These are phyloP conservation scores for Rhamnusium bicolor DNA, from an alignment of 2,888 invertebrate genomes.

Conservation along the genomic window DNA sequence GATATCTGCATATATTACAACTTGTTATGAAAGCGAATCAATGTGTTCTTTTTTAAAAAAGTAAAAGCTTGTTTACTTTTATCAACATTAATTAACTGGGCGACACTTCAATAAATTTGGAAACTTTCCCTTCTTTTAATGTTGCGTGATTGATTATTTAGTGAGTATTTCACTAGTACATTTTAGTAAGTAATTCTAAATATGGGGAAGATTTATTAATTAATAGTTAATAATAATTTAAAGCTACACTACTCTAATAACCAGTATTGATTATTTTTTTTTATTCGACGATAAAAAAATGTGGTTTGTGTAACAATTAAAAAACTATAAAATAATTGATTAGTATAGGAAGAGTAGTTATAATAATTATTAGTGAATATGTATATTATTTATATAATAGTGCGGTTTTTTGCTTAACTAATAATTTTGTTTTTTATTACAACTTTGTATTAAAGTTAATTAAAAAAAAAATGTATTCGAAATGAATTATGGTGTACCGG, in stretches of 20 bases:
- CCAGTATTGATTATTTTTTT: background rate
- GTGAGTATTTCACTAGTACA: background rate
- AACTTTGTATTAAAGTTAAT: too few relatives aligned
- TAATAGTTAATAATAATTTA: too few relatives aligned
- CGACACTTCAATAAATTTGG: slow-evolving; percentile 30
- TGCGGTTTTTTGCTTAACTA: background rate
- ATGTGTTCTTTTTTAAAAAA: slow-evolving; percentile 26
- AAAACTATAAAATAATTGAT: background rate
- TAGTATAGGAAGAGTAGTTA: background rate
- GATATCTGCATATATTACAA: too few relatives aligned
- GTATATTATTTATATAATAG: background rate
- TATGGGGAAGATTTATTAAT: too few relatives aligned
- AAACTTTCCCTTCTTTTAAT: slow-evolving; percentile 28
- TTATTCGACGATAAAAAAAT: background rate
- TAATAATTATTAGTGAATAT: background rate
- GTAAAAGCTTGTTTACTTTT: slow-evolving; percentile 31
- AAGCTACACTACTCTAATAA: background rate
- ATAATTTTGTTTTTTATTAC: background rate
- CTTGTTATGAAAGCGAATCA: slow-evolving; percentile 27
- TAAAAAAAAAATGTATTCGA: too few relatives aligned
- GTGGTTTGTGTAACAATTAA: background rate
- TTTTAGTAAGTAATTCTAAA: background rate
- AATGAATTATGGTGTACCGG: too few relatives aligned
- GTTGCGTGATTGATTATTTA: background rate
- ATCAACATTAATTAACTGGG: slow-evolving; percentile 22